A percentile compares a stretch with the other conserved stretches of the same genome.
phyloP scores from a whole-genome alignment of 2,888 invertebrate genomes.

The Acanthosepion esculentum region DNA sequence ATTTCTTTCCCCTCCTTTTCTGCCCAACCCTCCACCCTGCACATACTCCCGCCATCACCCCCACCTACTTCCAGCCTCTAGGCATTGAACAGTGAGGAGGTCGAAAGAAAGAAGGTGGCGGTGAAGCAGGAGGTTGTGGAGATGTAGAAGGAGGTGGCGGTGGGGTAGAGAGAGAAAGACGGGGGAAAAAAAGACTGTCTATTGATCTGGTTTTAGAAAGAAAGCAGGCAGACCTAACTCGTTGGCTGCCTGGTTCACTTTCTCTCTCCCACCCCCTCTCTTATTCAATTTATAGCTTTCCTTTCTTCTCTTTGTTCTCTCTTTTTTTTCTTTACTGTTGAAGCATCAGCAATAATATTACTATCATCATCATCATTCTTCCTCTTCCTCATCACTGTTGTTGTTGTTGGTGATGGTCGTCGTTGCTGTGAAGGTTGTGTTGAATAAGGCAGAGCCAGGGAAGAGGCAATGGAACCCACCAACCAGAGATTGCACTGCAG shows the following conservation, averaged over 20 bases:
- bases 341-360: not conserved
- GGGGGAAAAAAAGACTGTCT: not conserved
- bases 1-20: not conserved
- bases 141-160: not conserved
- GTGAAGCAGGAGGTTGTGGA: not conserved
- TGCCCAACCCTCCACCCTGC: not conserved
- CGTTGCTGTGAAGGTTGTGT: not conserved
- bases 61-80: slow-evolving; percentile 13
- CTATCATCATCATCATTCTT: not conserved
- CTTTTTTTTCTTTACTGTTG: not conserved
- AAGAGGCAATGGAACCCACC: not conserved
- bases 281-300: not conserved
- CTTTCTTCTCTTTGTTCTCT: not conserved
- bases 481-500: not conserved
- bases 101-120: slow-evolving; percentile 1
- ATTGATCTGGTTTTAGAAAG: not conserved
- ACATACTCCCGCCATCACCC: not conserved
- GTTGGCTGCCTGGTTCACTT: not conserved
- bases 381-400: not conserved
- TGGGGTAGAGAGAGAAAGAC: not conserved
- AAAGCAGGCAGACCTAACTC: slow-evolving; percentile 8
- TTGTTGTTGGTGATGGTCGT: not conserved
- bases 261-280: not conserved
- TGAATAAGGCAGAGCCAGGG: not conserved
- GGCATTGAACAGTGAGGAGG: slow-evolving; percentile 22